These are phyloP conservation scores for Sebastes schlegelii DNA, from an alignment of 2,113 vertebrate species.

Conservation along the genomic window DNA sequence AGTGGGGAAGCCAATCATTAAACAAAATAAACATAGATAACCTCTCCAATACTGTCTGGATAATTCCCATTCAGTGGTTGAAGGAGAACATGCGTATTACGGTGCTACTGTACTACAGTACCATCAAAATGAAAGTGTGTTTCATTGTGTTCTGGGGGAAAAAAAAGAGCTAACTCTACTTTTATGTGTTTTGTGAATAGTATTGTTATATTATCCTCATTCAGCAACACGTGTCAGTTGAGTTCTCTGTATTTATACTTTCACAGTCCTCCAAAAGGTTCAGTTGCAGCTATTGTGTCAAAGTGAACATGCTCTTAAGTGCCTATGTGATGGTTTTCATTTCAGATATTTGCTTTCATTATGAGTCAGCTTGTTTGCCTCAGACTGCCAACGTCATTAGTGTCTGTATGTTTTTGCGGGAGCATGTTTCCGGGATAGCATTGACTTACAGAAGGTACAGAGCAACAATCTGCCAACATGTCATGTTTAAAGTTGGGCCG, in stretches of 20 bases:
- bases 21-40: neutral
- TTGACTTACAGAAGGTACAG: neutral
- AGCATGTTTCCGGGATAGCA: neutral
- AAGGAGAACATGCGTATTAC: too few relatives aligned
- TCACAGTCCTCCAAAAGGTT: neutral
- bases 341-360: neutral
- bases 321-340: neutral
- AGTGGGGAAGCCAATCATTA: neutral
- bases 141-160: neutral
- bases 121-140: neutral
- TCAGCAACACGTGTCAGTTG: neutral
- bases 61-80: neutral
- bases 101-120: too few relatives aligned
- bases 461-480: neutral
- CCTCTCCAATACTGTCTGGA: neutral
- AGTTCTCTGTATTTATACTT: neutral
- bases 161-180: neutral
- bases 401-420: neutral
- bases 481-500: neutral
- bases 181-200: neutral
- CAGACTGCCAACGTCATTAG: neutral
- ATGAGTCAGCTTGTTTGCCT: neutral
- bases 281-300: neutral
- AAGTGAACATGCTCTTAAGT: neutral
- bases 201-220: neutral